Conservation (phyloP, 2,888 invertebrate genomes). For the Buathra laborator region DNA sequence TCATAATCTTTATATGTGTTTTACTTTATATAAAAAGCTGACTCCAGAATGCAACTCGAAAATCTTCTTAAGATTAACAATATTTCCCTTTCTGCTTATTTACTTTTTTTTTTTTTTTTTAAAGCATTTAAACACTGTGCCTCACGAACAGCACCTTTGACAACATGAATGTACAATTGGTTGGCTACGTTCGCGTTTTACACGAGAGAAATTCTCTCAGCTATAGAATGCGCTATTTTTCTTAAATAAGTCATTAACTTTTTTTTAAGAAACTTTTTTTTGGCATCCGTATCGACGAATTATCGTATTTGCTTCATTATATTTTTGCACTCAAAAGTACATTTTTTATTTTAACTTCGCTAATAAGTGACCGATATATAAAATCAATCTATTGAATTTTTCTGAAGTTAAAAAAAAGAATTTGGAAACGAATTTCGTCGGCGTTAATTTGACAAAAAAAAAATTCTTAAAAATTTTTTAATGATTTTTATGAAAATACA, state of each 20-base stretch:
- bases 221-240: conserved; percentile 14
- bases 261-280: not conserved
- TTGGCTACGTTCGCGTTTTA: conserved; percentile 33
- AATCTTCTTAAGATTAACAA: conserved; percentile 55
- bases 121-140: conserved; percentile 47
- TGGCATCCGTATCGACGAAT: not conserved
- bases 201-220: conserved; percentile 9
- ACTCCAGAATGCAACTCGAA: conserved; percentile 57
- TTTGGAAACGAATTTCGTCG: not conserved
- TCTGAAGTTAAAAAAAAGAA: not conserved
- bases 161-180: conserved; percentile 56
- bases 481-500: not conserved
- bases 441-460: not conserved
- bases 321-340: not conserved
- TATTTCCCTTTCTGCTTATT: conserved; percentile 10
- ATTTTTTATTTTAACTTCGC: not conserved
- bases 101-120: conserved; percentile 32
- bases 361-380: not conserved
- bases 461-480: not conserved
- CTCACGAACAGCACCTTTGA: conserved; percentile 48
- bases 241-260: not conserved
- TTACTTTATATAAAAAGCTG: conserved; percentile 63
- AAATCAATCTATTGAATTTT: not conserved
- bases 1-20: conserved; percentile 26
- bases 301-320: not conserved